Evolutionary conservation across 2,797 vertebrate species (phyloP), one percentile per base, ranked within the genome.

Genomic region (Mormyrus hasselquistii): DNA sequence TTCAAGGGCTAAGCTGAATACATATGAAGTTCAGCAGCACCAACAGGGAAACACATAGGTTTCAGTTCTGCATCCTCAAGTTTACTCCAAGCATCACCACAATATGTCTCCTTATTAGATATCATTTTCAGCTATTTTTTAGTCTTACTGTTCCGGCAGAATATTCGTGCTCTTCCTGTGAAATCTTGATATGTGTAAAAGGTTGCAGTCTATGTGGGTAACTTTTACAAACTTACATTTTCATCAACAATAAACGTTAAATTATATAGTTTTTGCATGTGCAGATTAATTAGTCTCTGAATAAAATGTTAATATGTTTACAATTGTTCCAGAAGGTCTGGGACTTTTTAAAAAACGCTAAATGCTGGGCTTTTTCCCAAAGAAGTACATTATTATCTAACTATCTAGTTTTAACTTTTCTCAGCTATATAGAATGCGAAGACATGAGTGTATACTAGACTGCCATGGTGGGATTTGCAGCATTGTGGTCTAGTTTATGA

Each of bases 1-100:
- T 96, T 94, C 92, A 93, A 94, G 94, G 90, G 89, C 93, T 93
- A 97, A 96, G 97, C 95, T 97, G 96, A 92, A 95, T 93, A 94
- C 93, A 38, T 22, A 9, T 53, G 92, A 91, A 92, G 91, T 94
- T 85, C 90, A 59, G 76, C 89, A 91, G 91, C 91, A 89, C 88
- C 92, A 91, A 90, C 90, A 91, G 90, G 57, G 53, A 50, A 93
- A 92, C 94, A 93, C 91, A 92, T 92, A 92, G 91, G 34, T 10
- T 69, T 69, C 25, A 34, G 25, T 69, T 69, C 62, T 34, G 62
- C 25, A 69, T 69, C 9, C 62, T 14, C 10, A 12, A 29, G 2
- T 69, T 69, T 5, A 14, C 22, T 65, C 25, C 12, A 0, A 25
- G 59, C 59, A 65, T 65, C 59, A 29, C 59, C 22, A 10, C 59